Evolutionary conservation across 2,113 vertebrate genomes (phyloP).

Genomic region (Tapirus terrestris): DNA sequence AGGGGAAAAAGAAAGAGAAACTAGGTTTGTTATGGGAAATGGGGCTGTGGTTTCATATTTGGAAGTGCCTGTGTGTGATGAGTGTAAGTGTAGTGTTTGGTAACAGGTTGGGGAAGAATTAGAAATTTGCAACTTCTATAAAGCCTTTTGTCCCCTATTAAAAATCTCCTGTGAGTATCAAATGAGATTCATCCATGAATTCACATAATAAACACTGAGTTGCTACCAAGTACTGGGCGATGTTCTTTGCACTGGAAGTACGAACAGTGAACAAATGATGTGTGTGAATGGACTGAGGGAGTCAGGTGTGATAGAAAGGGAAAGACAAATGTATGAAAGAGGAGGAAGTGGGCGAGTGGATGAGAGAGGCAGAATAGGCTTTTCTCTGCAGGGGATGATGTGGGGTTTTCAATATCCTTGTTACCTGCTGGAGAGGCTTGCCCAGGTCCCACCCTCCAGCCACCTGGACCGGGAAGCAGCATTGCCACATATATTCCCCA

Average conservation of each 20-base stretch:
- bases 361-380: neutral
- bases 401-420: neutral
- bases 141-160: neutral
- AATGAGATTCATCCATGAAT: neutral
- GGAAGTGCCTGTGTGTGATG: neutral
- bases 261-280: neutral
- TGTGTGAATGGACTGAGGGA: neutral
- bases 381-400: neutral
- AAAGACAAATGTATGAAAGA: neutral
- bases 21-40: conserved; percentile 35
- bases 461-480: neutral
- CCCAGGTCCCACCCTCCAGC: neutral
- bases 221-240: neutral
- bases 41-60: neutral
- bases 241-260: neutral
- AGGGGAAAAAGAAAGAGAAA: conserved; percentile 56
- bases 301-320: neutral
- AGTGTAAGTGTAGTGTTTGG: neutral
- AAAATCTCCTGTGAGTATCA: neutral
- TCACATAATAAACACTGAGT: neutral
- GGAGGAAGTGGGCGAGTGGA: neutral
- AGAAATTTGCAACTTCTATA: neutral
- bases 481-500: neutral
- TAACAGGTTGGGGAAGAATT: neutral
- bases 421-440: neutral